Conservation (phyloP, 2,113 vertebrate species). For the Todiramphus chloris region DNA sequence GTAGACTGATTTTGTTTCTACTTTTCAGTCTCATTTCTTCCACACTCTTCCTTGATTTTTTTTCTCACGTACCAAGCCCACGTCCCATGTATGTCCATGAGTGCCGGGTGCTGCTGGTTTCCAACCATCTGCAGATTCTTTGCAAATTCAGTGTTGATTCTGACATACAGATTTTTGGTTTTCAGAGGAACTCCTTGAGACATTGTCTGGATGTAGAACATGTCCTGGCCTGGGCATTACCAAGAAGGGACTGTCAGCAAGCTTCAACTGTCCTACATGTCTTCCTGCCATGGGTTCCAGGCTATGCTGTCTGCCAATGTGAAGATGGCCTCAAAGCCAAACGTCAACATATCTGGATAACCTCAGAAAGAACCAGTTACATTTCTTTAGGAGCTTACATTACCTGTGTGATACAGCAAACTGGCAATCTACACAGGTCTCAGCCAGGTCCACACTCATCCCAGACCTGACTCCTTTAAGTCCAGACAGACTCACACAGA, state of each 20-base stretch:
- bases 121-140: neutral
- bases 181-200: neutral
- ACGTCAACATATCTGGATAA: neutral
- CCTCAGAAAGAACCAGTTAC: neutral
- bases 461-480: neutral
- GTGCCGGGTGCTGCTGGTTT: neutral
- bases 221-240: fast-evolving
- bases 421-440: too few species aligned
- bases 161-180: neutral
- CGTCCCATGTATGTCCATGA: fast-evolving
- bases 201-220: neutral
- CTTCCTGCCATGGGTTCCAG: neutral
- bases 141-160: neutral
- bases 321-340: neutral
- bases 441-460: neutral
- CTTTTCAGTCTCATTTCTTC: neutral
- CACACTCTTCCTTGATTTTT: fast-evolving
- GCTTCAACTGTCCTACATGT: neutral
- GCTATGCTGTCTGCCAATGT: neutral
- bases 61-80: neutral
- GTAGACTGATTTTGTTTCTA: neutral
- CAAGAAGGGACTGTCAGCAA: neutral
- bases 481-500: neutral
- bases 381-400: neutral
- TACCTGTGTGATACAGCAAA: neutral